A percentile compares a stretch with the other conserved stretches of the same genome.
Conservation (phyloP, 2,113 vertebrate species). For the Dunckerocampus dactyliophorus region DNA sequence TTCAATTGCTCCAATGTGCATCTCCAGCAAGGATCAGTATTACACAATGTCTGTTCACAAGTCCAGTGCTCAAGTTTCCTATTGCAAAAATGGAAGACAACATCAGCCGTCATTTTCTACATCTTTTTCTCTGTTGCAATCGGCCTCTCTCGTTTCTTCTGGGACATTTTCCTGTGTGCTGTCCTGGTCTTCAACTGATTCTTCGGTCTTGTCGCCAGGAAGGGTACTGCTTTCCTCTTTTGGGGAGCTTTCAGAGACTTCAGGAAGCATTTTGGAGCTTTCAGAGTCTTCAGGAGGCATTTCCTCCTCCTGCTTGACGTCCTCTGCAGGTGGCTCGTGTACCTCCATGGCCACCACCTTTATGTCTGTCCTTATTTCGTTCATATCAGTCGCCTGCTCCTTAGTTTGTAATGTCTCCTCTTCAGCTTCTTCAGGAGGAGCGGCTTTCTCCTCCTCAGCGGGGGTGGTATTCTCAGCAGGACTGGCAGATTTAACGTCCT, state of each 20-base stretch:
- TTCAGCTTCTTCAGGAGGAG: constrained; percentile 24
- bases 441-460: constrained; percentile 29
- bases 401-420: neutral
- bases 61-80: constrained; percentile 9
- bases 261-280: neutral
- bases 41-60: constrained; percentile 19
- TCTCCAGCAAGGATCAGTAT: constrained; percentile 8
- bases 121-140: neutral
- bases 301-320: constrained; percentile 14
- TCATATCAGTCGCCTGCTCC: neutral
- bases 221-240: constrained; percentile 26
- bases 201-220: constrained; percentile 9
- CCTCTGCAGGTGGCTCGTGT: neutral
- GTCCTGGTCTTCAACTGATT: constrained; percentile 18
- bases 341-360: neutral
- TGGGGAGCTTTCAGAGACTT: constrained; percentile 8
- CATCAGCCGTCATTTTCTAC: constrained; percentile 12
- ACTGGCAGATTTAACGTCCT: constrained; percentile 15
- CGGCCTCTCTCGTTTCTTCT: constrained; percentile 29
- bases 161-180: constrained; percentile 10
- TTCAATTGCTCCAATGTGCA: constrained; percentile 11
- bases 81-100: constrained; percentile 20
- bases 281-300: neutral
- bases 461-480: constrained; percentile 29
- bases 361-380: neutral